Evolutionary conservation across 2,797 vertebrate species (phyloP).

Genomic region (Chaetophractus vellerosus): DNA sequence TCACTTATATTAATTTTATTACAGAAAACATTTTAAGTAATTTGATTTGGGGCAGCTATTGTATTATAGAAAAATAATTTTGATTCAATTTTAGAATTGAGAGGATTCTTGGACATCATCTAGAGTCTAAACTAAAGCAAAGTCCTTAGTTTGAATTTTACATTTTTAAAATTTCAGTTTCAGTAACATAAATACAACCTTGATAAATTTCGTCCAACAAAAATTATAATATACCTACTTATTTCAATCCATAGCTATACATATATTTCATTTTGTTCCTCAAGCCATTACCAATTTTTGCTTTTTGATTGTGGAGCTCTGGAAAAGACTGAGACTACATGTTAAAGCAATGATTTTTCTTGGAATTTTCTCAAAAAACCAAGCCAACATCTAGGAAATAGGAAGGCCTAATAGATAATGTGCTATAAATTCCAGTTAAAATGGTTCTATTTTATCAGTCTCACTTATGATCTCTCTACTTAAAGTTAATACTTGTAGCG

Average conservation of each 20-base stretch:
- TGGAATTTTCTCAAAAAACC: slow-evolving; percentile 2
- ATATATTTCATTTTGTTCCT: slow-evolving; percentile 42
- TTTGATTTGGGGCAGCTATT: background rate
- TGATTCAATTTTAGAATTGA: slow-evolving; percentile 21
- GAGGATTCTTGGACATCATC: background rate
- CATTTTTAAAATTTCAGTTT: slow-evolving; percentile 35
- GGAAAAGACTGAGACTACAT: background rate
- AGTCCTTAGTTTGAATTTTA: background rate
- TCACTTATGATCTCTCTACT: background rate
- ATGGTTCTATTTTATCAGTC: background rate
- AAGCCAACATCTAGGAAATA: background rate
- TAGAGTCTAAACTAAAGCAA: slow-evolving; percentile 6
- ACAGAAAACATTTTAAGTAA: slow-evolving; percentile 1
- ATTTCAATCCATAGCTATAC: background rate
- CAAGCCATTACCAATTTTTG: background rate
- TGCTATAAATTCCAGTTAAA: background rate
- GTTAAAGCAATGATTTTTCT: slow-evolving; percentile 5
- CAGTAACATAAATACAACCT: slow-evolving; percentile 5
- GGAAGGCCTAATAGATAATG: background rate
- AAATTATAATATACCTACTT: background rate
- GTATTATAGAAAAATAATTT: background rate
- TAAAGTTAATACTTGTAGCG: background rate
- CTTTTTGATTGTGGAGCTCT: slow-evolving; percentile 3
- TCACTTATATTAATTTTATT: slow-evolving; percentile 37
- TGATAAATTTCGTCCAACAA: background rate